Evolutionary conservation across 1,140 invertebrate genomes (phyloP).

Genomic region (Drosophila sulfurigaster): DNA sequence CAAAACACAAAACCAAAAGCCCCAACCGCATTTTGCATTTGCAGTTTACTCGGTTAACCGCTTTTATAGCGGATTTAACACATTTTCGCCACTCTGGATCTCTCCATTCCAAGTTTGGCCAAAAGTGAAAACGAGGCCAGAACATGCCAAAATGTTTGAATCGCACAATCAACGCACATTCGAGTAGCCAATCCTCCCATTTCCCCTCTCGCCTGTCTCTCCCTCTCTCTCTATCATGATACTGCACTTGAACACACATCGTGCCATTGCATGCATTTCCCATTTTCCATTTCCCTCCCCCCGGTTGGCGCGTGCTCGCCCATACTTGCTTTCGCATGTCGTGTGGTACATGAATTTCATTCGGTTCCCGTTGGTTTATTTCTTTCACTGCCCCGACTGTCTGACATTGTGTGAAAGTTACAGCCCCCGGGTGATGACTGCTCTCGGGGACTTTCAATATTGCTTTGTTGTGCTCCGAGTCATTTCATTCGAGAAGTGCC

Average conservation of each 20-base stretch:
- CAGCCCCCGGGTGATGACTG: conserved; percentile 28
- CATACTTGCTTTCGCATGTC: conserved; percentile 49
- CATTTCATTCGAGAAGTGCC: conserved; percentile 48
- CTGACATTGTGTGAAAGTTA: conserved; percentile 59
- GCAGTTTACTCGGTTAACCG: conserved; percentile 79
- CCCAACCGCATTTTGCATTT: conserved; percentile 71
- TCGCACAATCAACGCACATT: conserved; percentile 67
- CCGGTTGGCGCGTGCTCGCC: neutral
- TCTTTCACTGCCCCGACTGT: conserved; percentile 34
- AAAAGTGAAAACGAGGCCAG: conserved; percentile 52
- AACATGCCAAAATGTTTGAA: conserved; percentile 79
- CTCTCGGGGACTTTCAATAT: conserved; percentile 32
- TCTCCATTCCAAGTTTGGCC: neutral
- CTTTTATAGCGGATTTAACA: conserved; percentile 78
- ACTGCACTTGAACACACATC: conserved; percentile 30
- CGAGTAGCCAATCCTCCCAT: neutral
- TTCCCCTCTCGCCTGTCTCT: neutral
- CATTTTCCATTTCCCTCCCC: conserved; percentile 49
- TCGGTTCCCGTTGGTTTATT: conserved; percentile 53
- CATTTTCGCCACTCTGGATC: conserved; percentile 49
- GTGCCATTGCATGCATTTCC: conserved; percentile 53
- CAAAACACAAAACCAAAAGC: conserved; percentile 32
- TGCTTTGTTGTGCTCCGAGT: conserved; percentile 51
- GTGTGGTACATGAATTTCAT: conserved; percentile 63
- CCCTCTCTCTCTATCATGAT: neutral